Evolutionary conservation across 2,888 invertebrate genomes (phyloP).

Genomic region (Cristatella mucedo): DNA sequence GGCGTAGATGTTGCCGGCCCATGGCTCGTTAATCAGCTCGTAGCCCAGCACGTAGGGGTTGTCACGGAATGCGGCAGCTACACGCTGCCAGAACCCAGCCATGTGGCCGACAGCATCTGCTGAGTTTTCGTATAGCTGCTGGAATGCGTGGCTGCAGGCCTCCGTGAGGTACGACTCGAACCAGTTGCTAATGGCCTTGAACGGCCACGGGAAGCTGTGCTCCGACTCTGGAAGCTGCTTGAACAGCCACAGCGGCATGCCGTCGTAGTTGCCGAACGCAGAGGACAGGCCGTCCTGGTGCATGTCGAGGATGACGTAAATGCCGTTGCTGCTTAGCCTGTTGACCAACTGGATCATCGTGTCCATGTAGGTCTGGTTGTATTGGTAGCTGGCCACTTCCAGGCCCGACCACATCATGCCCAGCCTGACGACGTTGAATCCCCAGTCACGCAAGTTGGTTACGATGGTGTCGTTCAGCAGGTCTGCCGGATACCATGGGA

Average conservation of each 20-base stretch:
- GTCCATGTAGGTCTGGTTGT: constrained; percentile 19
- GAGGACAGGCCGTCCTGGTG: constrained; percentile 20
- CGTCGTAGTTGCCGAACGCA: constrained; percentile 18
- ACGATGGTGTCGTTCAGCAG: constrained; percentile 18
- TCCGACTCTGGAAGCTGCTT: constrained; percentile 16
- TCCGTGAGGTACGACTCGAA: constrained; percentile 18
- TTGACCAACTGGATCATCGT: constrained; percentile 15
- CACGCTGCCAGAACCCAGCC: constrained; percentile 17
- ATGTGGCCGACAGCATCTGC: constrained; percentile 15
- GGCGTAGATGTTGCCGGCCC: constrained; percentile 20
- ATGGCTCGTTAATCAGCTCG: constrained; percentile 25
- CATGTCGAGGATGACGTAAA: constrained; percentile 21
- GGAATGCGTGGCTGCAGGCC: constrained; percentile 19
- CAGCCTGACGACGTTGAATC: constrained; percentile 24
- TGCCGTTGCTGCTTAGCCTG: constrained; percentile 15
- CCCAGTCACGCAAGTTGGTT: constrained; percentile 16
- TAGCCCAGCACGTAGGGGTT: constrained; percentile 19
- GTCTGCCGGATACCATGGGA: constrained; percentile 17
- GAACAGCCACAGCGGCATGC: constrained; percentile 20
- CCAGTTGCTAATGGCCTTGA: constrained; percentile 14
- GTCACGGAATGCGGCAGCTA: constrained; percentile 15
- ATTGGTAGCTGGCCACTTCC: constrained; percentile 14
- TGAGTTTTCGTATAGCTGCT: constrained; percentile 19
- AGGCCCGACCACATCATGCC: constrained; percentile 24
- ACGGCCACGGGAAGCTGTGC: constrained; percentile 20